A percentile compares a stretch with the other conserved stretches of the same genome.
These are phyloP conservation scores for Hydrotaea diabolus DNA, from an alignment of 2,888 invertebrate species.

Conservation along the genomic window DNA sequence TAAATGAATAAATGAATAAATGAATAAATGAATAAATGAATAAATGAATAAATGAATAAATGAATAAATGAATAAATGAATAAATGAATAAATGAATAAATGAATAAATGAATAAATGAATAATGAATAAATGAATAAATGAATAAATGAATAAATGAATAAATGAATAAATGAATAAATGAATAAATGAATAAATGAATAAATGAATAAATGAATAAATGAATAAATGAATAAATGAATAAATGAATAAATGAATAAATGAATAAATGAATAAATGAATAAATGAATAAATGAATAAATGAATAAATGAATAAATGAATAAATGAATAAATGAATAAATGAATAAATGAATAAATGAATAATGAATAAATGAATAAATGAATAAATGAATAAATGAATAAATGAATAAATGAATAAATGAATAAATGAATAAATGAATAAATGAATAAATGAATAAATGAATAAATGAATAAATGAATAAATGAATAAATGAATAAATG, in stretches of 20 bases:
- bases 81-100: too few species aligned
- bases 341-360: constrained; percentile 1
- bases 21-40: too few species aligned
- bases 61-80: too few species aligned
- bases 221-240: constrained; percentile 1
- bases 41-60: too few species aligned
- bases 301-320: constrained; percentile 1
- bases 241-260: constrained; percentile 6
- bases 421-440: constrained; percentile 4
- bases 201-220: not conserved
- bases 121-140: constrained; percentile 3
- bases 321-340: constrained; percentile 6
- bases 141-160: constrained; percentile 10
- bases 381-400: constrained; percentile 12
- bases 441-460: not conserved
- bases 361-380: constrained; percentile 1
- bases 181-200: not conserved
- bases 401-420: constrained; percentile 3
- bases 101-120: not conserved
- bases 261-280: not conserved
- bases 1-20: too few species aligned
- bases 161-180: constrained; percentile 4
- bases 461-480: constrained; percentile 6
- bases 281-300: constrained; percentile 6
- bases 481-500: constrained; percentile 1